phyloP scores from a whole-genome alignment of 2,797 vertebrate genomes.

The Poecilia gillii region DNA sequence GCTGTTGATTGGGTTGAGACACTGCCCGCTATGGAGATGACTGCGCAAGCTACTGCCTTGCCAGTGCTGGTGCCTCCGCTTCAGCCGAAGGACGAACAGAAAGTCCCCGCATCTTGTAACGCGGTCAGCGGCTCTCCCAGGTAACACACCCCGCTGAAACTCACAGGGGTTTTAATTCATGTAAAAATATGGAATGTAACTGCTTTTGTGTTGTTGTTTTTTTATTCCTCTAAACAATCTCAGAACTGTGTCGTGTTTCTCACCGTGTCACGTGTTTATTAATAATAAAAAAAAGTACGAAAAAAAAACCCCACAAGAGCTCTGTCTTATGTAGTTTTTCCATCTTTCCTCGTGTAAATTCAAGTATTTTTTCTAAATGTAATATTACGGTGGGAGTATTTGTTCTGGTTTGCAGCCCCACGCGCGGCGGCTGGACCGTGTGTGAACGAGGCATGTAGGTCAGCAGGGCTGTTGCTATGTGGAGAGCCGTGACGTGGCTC shows the following conservation, averaged over 20 bases:
- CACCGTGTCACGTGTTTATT: conserved; percentile 40
- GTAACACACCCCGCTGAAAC: conserved; percentile 34
- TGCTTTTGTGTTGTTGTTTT: neutral
- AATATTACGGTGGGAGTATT: neutral
- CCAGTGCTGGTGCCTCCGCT: conserved; percentile 92
- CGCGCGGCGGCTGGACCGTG: conserved; percentile 53
- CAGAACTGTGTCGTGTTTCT: conserved; percentile 45
- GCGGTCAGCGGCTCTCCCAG: conserved; percentile 37
- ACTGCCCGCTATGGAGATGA: conserved; percentile 99
- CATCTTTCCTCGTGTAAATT: neutral
- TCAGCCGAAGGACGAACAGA: conserved; percentile 55
- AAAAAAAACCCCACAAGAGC: conserved; percentile 10
- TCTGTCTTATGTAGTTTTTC: conserved; percentile 50
- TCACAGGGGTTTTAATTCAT: neutral
- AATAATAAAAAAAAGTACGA: conserved; percentile 53
- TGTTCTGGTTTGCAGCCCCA: conserved; percentile 12
- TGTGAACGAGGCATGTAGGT: conserved; percentile 75
- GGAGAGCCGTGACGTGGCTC: conserved; percentile 78
- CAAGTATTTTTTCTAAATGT: neutral
- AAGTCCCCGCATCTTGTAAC: neutral
- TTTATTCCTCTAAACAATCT: conserved; percentile 15
- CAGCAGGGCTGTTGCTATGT: conserved; percentile 77
- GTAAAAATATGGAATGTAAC: neutral
- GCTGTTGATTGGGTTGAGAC: conserved; percentile 99
- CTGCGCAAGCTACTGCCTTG: conserved; percentile 99